Conservation (phyloP, 2,113 vertebrate species). For the Lophura nycthemera region DNA sequence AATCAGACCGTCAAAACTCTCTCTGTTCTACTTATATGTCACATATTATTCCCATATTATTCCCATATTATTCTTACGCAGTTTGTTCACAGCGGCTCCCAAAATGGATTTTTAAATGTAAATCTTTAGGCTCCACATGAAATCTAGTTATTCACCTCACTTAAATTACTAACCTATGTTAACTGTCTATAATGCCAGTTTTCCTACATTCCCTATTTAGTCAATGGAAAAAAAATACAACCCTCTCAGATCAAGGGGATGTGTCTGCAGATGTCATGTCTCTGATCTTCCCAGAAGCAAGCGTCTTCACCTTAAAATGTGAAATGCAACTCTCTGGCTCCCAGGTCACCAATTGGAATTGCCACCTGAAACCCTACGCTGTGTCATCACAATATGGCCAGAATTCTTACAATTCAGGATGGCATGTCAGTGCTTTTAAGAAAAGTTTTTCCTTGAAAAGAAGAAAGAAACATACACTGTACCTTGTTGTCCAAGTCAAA, state of each 20-base stretch:
- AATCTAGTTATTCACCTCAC: neutral
- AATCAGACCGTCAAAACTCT: neutral
- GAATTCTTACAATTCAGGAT: neutral
- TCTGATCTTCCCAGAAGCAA: neutral
- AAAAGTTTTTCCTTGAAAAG: neutral
- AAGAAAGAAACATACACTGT: neutral
- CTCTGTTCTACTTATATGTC: neutral
- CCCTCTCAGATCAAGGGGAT: neutral
- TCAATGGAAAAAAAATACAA: neutral
- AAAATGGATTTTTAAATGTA: neutral
- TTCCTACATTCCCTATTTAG: neutral
- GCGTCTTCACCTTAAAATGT: neutral
- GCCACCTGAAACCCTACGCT: neutral
- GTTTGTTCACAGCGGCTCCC: neutral
- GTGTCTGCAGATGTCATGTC: neutral
- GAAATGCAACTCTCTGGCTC: neutral
- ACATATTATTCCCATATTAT: neutral
- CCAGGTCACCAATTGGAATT: neutral
- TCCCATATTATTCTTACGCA: neutral
- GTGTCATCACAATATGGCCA: neutral
- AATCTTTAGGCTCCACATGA: neutral
- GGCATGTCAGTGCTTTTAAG: neutral
- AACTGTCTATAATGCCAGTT: neutral
- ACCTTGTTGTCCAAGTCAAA: neutral
- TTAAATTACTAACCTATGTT: neutral